Evolutionary conservation across 2,797 vertebrate species (phyloP), one percentile per base, ranked within the genome.

Genomic region (Periparus ater): DNA sequence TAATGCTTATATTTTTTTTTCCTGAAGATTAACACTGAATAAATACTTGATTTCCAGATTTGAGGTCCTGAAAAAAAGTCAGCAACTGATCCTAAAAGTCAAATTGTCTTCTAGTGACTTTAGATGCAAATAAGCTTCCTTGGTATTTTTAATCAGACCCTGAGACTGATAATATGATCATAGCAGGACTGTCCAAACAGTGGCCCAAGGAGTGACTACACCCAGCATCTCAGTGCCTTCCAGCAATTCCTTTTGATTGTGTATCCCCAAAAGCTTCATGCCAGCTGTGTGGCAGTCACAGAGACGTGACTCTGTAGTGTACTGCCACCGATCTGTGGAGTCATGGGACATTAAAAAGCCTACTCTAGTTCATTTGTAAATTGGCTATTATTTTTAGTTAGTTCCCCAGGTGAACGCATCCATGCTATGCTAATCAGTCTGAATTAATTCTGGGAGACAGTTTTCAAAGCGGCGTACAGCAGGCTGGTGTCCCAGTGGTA

Each of bases 321-420:
- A 16, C 42, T 92, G 74, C 74, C 67, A 82, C 75, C 0, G 1
- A 53, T 79, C 74, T 87, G 34, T 44, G 58, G 72, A 82, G 32
- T 53, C 89, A 34, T 27, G 61, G 82, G 87, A 89, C 82, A 83
- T 83, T 57, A 93, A 92, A 92, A 92, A 85, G 12, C 72, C 68
- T 89, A 44, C 58, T 86, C 40, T 32, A 47, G 67, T 77, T 95
- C 85, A 34, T 62, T 89, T 92, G 75, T 91, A 95, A 91, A 92
- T 92, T 89, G 65, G 65, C 82, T 88, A 57, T 89, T 96, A 95
- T 90, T 95, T 96, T 95, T 93, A 88, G 91, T 93, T 90, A 91
- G 73, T 85, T 95, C 81, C 65, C 68, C 88, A 94, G 88, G 89
- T 95, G 77, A 88, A 86, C 0, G 23, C 62, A 73, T 88, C 73